Conservation (phyloP, 2,888 invertebrate genomes). For the Drosophila mercatorum region DNA sequence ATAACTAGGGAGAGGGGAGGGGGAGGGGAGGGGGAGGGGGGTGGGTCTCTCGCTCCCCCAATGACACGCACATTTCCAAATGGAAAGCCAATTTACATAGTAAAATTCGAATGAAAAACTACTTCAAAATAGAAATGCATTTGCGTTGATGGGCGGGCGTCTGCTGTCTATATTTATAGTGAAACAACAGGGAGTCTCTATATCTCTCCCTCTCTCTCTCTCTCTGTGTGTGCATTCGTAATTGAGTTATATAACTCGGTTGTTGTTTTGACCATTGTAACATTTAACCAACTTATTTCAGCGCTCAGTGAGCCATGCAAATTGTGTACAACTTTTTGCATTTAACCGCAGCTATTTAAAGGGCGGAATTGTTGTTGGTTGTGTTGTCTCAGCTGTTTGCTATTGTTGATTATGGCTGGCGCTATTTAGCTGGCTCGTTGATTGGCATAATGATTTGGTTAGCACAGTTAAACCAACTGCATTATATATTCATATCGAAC, state of each 20-base stretch:
- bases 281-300: conserved; percentile 73
- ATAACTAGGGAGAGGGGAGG: conserved; percentile 25
- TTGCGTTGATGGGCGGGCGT: conserved; percentile 25
- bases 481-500: conserved; percentile 19
- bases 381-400: conserved; percentile 26
- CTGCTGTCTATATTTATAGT: conserved; percentile 27
- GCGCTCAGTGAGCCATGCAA: conserved; percentile 71
- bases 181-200: background rate
- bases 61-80: conserved; percentile 37
- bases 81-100: conserved; percentile 49
- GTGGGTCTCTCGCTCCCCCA: background rate
- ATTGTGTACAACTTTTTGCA: conserved; percentile 51
- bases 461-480: conserved; percentile 29
- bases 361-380: conserved; percentile 13
- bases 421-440: conserved; percentile 34
- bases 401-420: conserved; percentile 9
- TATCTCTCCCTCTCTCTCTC: background rate
- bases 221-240: conserved; percentile 34
- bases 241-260: conserved; percentile 60
- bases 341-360: conserved; percentile 29
- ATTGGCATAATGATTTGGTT: conserved; percentile 48
- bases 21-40: background rate
- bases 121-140: conserved; percentile 72
- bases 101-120: conserved; percentile 54
- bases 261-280: conserved; percentile 41